Conservation (phyloP, 2,113 vertebrate species). For the Neotragus pygmaeus region DNA sequence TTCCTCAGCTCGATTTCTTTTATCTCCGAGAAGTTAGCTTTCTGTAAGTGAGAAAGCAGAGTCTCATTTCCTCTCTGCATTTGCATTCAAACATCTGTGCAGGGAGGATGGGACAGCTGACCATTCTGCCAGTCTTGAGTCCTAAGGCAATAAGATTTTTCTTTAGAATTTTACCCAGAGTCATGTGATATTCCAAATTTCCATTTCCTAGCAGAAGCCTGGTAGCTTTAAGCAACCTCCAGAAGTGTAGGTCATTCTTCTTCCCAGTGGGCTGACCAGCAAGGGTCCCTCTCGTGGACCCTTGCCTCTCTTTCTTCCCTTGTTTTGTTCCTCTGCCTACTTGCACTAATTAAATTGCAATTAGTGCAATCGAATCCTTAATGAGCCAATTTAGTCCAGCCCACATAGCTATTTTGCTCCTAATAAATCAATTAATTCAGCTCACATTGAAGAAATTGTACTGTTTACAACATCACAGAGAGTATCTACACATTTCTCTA, state of each 20-base stretch:
- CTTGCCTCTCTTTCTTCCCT: constrained; percentile 49
- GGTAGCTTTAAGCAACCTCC: neutral
- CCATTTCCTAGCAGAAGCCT: neutral
- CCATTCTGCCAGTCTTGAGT: neutral
- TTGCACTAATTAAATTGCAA: constrained; percentile 46
- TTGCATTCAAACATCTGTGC: neutral
- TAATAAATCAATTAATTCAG: constrained; percentile 78
- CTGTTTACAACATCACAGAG: constrained; percentile 79
- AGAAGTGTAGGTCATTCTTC: neutral
- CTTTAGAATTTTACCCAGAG: neutral
- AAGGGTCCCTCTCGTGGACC: neutral
- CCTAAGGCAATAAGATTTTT: neutral
- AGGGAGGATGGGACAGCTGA: neutral
- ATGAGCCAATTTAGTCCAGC: constrained; percentile 72
- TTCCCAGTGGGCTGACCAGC: constrained; percentile 28
- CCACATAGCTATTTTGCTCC: constrained; percentile 75
- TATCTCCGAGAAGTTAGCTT: neutral
- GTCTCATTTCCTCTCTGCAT: neutral
- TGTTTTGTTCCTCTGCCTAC: constrained; percentile 59
- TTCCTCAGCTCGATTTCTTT: neutral
- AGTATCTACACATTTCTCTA: constrained; percentile 54
- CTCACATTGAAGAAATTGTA: constrained; percentile 70
- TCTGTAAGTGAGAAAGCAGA: neutral
- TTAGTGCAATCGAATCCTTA: constrained; percentile 74
- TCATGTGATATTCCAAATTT: neutral